Evolutionary conservation across 2,888 invertebrate species (phyloP).

Genomic region (Brenthis ino): DNA sequence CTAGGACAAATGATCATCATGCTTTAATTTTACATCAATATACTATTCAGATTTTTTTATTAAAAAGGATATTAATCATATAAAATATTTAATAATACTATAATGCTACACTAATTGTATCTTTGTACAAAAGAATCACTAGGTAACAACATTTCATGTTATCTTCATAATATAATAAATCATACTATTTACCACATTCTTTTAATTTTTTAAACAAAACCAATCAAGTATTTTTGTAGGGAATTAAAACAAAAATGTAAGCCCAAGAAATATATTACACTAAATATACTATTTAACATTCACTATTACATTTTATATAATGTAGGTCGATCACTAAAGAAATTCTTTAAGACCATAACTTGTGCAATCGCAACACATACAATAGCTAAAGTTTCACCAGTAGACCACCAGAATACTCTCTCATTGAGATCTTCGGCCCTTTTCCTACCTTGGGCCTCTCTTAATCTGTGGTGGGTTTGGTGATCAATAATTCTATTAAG

Average conservation of each 20-base stretch:
- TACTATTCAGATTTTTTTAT: neutral
- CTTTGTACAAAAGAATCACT: too few species aligned
- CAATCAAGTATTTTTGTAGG: neutral
- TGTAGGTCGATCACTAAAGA: slow-evolving; percentile 86
- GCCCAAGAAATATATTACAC: slow-evolving; percentile 60
- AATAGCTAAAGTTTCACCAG: slow-evolving; percentile 93
- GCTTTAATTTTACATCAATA: neutral
- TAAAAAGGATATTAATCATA: too few species aligned
- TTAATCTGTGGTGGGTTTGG: slow-evolving; percentile 97
- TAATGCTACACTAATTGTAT: too few species aligned
- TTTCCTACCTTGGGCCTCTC: slow-evolving; percentile 97
- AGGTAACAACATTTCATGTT: too few species aligned
- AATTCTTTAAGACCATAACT: slow-evolving; percentile 94
- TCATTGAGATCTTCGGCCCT: slow-evolving; percentile 98
- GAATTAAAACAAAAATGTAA: slow-evolving; percentile 36
- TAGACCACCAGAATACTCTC: slow-evolving; percentile 96
- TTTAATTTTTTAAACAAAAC: too few species aligned
- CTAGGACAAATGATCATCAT: slow-evolving; percentile 61
- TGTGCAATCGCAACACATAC: slow-evolving; percentile 94
- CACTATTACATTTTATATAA: slow-evolving; percentile 71
- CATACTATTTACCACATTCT: too few species aligned
- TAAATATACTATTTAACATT: slow-evolving; percentile 66
- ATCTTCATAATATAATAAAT: too few species aligned
- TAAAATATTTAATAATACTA: too few species aligned
- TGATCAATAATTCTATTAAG: slow-evolving; percentile 94